A percentile compares a stretch with the other conserved stretches of the same genome.
Evolutionary conservation across 1,140 invertebrate genomes (phyloP).

Genomic region (Pseudomyrmex flavicornis): DNA sequence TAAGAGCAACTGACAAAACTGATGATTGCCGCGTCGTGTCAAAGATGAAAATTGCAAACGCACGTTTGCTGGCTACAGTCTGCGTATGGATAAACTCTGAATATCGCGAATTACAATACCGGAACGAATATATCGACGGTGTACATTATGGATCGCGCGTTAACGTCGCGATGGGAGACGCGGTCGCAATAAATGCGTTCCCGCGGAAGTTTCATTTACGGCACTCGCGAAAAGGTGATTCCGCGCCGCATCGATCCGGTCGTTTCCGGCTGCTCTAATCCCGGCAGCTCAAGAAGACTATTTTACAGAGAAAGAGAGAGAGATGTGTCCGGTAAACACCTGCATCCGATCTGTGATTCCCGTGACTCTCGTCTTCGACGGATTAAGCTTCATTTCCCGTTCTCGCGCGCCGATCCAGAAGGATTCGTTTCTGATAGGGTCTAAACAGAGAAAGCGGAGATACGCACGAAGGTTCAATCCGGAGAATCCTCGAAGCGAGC

Average conservation of each 20-base stretch:
- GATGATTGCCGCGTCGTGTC: no score
- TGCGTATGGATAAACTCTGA: no score
- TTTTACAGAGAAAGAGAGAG: slow-evolving; percentile 11
- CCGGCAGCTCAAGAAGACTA: neutral
- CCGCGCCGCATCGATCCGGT: neutral
- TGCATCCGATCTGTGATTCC: slow-evolving; percentile 44
- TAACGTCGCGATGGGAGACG: no score
- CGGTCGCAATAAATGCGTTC: no score
- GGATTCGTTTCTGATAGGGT: slow-evolving; percentile 1
- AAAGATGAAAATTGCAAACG: no score
- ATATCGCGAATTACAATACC: no score
- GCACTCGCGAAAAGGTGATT: slow-evolving; percentile 1
- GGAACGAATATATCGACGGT: no score
- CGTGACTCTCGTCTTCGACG: slow-evolving; percentile 19
- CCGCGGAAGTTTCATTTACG: neutral
- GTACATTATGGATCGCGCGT: no score
- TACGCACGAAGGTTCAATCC: slow-evolving; percentile 5
- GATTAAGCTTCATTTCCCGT: slow-evolving; percentile 58
- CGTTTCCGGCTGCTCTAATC: neutral
- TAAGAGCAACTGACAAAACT: no score
- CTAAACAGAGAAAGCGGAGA: slow-evolving; percentile 51
- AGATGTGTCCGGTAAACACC: neutral
- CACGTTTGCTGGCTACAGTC: no score
- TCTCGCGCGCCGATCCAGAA: slow-evolving; percentile 23
- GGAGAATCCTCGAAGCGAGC: slow-evolving; percentile 42